These are phyloP conservation scores for Macrophya alboannulata DNA, from an alignment of 2,888 invertebrate species.

Conservation along the genomic window DNA sequence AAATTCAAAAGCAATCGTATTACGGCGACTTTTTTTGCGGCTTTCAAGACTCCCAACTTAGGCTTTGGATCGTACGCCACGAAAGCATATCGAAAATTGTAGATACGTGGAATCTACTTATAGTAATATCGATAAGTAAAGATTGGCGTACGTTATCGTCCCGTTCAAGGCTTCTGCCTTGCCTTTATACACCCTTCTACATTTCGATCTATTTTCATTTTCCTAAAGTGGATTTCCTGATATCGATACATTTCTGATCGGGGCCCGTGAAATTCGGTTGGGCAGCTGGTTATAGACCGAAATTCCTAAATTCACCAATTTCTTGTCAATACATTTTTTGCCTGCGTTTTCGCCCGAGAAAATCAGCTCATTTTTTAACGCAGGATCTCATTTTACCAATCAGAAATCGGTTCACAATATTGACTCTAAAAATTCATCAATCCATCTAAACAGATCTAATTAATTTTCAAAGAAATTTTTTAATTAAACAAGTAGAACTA, in stretches of 20 bases:
- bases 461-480: not conserved
- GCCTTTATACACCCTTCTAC: not conserved
- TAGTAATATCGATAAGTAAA: constrained; percentile 24
- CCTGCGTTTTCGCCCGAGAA: not conserved
- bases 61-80: not conserved
- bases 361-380: not conserved
- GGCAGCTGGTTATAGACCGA: constrained; percentile 12
- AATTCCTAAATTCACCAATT: not conserved
- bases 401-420: not conserved
- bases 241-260: constrained; percentile 49
- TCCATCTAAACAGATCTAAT: not conserved
- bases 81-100: constrained; percentile 17
- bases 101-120: constrained; percentile 14
- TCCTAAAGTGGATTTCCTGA: constrained; percentile 51
- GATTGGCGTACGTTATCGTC: constrained; percentile 30
- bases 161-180: constrained; percentile 13
- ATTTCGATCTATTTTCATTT: constrained; percentile 53
- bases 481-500: not conserved
- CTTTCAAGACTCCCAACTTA: not conserved
- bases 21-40: not conserved
- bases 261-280: constrained; percentile 32
- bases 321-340: not conserved
- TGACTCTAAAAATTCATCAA: not conserved
- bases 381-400: not conserved
- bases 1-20: not conserved